Evolutionary conservation across 2,888 invertebrate species (phyloP).

Genomic region (Drosophila kanekoi): DNA sequence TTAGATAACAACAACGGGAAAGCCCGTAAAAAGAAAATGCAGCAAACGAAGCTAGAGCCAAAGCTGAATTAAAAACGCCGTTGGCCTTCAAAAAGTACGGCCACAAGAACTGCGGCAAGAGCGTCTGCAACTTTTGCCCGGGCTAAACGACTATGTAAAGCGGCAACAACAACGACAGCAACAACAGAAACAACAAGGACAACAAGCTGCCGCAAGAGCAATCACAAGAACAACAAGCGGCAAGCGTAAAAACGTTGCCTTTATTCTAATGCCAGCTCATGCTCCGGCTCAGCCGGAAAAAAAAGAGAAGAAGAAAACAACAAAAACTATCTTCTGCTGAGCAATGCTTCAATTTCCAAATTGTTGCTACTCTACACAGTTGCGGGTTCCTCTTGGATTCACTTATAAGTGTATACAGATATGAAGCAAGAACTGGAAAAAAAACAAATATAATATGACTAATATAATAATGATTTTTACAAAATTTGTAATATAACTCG

Average conservation of each 20-base stretch:
- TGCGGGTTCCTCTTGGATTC: neutral
- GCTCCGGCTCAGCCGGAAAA: conserved; percentile 51
- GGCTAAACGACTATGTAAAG: conserved; percentile 70
- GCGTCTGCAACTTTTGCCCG: conserved; percentile 67
- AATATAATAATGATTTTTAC: too few species aligned
- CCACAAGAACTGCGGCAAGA: conserved; percentile 41
- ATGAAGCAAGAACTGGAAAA: too few species aligned
- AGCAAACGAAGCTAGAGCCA: conserved; percentile 45
- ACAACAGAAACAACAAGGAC: conserved; percentile 2
- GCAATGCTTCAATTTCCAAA: conserved; percentile 5
- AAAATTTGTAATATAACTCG: too few species aligned
- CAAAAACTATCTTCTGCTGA: conserved; percentile 12
- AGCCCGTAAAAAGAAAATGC: conserved; percentile 34
- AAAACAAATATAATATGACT: too few species aligned
- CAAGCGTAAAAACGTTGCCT: conserved; percentile 71
- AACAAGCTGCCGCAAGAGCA: conserved; percentile 38
- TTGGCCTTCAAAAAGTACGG: conserved; percentile 67
- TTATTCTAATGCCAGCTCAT: conserved; percentile 77
- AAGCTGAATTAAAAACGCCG: conserved; percentile 65
- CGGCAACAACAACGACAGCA: conserved; percentile 39
- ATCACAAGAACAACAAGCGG: conserved; percentile 37
- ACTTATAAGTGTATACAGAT: too few species aligned
- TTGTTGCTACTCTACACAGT: conserved; percentile 2
- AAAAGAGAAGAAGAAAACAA: conserved; percentile 10
- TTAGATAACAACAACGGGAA: conserved; percentile 69